Percentiles rank a stretch among this genome's conserved stretches.
Evolutionary conservation across 2,797 vertebrate species (phyloP).

Genomic region (Mormyrus proboscirostris): DNA sequence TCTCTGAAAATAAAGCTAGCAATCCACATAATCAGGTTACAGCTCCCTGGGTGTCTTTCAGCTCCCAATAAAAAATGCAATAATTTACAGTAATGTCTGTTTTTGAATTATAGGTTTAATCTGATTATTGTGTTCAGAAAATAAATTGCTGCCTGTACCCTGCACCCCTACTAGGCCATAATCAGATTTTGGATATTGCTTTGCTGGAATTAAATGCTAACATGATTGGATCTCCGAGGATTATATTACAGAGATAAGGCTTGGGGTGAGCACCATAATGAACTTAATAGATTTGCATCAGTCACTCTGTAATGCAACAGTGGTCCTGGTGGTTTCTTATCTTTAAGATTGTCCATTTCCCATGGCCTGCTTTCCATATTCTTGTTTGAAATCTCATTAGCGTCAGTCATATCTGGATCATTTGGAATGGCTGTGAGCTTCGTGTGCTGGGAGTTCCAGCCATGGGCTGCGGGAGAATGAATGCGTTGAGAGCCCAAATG

Average conservation of each 20-base stretch:
- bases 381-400: constrained; percentile 55
- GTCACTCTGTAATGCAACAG: constrained; percentile 56
- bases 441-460: background rate
- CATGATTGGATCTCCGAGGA: constrained; percentile 60
- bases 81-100: constrained; percentile 59
- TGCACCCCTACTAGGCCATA: constrained; percentile 41
- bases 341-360: constrained; percentile 32
- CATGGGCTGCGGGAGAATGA: background rate
- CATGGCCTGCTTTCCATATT: constrained; percentile 39
- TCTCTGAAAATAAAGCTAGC: background rate
- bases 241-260: constrained; percentile 58
- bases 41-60: constrained; percentile 49
- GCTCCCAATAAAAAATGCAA: constrained; percentile 42
- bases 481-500: background rate
- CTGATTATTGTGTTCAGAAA: constrained; percentile 9
- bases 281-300: constrained; percentile 61
- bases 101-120: constrained; percentile 12
- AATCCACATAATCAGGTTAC: constrained; percentile 25
- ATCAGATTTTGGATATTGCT: constrained; percentile 65
- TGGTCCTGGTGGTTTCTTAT: constrained; percentile 52
- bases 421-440: background rate
- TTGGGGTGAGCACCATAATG: constrained; percentile 55
- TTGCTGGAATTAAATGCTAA: constrained; percentile 65
- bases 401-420: constrained; percentile 21
- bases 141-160: constrained; percentile 3